phyloP scores from a whole-genome alignment of 1,140 invertebrate genomes.

The Dendrolimus punctatus region DNA sequence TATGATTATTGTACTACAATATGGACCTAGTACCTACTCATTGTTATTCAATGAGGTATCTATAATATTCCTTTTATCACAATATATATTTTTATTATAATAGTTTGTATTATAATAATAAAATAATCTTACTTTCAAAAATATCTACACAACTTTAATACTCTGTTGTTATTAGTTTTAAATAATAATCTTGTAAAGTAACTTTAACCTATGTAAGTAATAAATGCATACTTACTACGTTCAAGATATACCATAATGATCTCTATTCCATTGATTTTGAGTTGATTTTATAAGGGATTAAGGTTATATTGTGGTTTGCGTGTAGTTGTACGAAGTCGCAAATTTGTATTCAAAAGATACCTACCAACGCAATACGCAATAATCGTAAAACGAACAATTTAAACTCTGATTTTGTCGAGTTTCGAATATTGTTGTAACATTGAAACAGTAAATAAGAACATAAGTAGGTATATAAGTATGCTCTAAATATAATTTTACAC shows the following conservation, averaged over 20 bases:
- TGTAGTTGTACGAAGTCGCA: constrained; percentile 28
- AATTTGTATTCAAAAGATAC: constrained; percentile 61
- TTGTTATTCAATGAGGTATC: too few relatives aligned
- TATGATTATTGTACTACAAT: too few relatives aligned
- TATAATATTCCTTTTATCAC: too few relatives aligned
- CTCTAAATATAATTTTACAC: constrained; percentile 6
- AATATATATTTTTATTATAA: too few relatives aligned
- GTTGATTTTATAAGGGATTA: constrained; percentile 11
- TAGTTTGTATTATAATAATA: too few relatives aligned
- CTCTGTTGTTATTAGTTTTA: constrained; percentile 9
- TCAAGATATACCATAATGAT: constrained; percentile 3
- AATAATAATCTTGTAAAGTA: constrained; percentile 27
- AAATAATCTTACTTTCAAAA: too few relatives aligned
- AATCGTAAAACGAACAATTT: constrained; percentile 59
- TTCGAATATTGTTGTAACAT: constrained; percentile 30
- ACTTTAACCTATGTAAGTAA: constrained; percentile 19
- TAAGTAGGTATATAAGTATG: constrained; percentile 16
- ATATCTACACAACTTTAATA: too few relatives aligned
- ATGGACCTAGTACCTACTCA: too few relatives aligned
- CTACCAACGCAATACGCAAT: constrained; percentile 48
- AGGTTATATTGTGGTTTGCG: constrained; percentile 17
- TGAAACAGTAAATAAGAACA: constrained; percentile 23
- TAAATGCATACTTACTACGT: constrained; percentile 1
- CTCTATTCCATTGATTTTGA: constrained; percentile 4
- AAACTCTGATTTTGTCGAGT: constrained; percentile 47